phyloP scores from a whole-genome alignment of 2,113 vertebrate genomes.

The Platanista minor region DNA sequence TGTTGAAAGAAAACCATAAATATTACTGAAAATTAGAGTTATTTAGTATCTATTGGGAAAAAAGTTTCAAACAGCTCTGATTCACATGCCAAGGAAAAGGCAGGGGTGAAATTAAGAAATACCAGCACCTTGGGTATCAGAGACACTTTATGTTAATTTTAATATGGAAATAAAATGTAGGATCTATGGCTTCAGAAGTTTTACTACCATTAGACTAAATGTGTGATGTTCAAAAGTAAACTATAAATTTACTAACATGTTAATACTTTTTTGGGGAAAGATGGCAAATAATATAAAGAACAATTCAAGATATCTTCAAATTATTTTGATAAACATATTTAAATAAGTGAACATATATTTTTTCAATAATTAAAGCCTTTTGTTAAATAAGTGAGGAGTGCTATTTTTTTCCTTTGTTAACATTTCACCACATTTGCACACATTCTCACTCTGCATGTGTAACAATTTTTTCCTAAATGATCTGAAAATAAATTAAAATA shows the following conservation, averaged over 20 bases:
- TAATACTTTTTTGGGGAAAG: not conserved
- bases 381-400: not conserved
- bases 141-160: not conserved
- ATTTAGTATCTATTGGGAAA: not conserved
- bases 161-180: not conserved
- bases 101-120: not conserved
- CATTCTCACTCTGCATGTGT: not conserved
- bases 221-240: not conserved
- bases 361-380: not conserved
- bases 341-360: not conserved
- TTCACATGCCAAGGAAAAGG: not conserved
- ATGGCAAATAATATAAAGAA: not conserved
- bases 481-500: constrained; percentile 26
- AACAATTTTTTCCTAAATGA: not conserved
- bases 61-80: not conserved
- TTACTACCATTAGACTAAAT: not conserved
- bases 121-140: not conserved
- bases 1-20: not conserved
- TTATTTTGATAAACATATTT: not conserved
- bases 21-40: not conserved
- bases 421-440: not conserved
- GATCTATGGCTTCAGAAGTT: not conserved
- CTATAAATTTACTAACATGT: not conserved
- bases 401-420: not conserved
- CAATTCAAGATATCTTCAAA: not conserved